Conservation (phyloP, 2,888 invertebrate species). For the Drosophila longiperda region DNA sequence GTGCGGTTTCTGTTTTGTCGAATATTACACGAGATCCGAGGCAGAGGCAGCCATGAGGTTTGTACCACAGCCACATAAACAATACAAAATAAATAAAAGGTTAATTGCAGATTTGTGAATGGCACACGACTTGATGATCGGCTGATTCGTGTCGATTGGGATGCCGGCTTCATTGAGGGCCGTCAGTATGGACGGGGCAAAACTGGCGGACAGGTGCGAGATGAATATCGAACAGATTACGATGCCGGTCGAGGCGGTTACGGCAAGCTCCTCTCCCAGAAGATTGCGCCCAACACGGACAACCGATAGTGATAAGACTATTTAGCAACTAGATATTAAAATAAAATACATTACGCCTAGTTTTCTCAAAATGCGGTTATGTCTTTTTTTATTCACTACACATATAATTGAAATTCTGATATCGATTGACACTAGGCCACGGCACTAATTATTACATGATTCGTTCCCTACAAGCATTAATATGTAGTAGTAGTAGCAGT, state of each 20-base stretch:
- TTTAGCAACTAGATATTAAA: conserved; percentile 51
- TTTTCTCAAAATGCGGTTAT: conserved; percentile 26
- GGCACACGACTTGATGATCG: conserved; percentile 98
- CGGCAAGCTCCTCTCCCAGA: conserved; percentile 96
- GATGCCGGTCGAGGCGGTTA: conserved; percentile 99
- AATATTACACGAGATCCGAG: conserved; percentile 92
- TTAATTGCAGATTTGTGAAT: conserved; percentile 92
- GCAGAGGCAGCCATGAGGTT: conserved; percentile 92
- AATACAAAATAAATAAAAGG: not conserved
- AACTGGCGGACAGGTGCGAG: conserved; percentile 99
- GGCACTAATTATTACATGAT: conserved; percentile 43
- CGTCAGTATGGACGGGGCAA: conserved; percentile 99
- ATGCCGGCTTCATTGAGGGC: conserved; percentile 99
- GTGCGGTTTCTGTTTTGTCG: conserved; percentile 99
- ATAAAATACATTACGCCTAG: conserved; percentile 35
- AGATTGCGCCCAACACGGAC: conserved; percentile 88
- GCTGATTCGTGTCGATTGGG: conserved; percentile 99
- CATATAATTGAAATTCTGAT: conserved; percentile 46
- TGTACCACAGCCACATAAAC: not conserved
- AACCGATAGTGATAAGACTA: conserved; percentile 72
- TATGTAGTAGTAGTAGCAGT: not conserved
- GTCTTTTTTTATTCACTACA: conserved; percentile 17
- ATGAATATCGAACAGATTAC: conserved; percentile 98
- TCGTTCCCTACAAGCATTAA: conserved; percentile 27
- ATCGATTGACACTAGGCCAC: conserved; percentile 26